Base-by-base conservation (phyloP, 2,797 vertebrate genomes). In the Cyprinella venusta region DNA sequence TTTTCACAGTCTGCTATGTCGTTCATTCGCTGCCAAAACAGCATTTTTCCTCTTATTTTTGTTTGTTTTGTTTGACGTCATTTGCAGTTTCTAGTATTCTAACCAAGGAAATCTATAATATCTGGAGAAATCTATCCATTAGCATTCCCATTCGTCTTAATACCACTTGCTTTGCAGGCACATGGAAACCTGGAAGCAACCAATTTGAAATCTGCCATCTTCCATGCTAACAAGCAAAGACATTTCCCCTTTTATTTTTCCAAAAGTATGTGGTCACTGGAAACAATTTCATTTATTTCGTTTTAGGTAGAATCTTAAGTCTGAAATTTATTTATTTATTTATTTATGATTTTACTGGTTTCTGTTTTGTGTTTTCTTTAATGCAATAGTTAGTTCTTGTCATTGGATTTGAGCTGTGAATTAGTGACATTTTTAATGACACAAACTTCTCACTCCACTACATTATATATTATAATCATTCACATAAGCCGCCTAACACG, bases 151-250 rank as follows among this genome's bases (percentile, higher is more conserved):
- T 78, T 78, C 12, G n/a, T 36, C 42, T 50, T 50, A 50, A 50
- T 78, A 26, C 19, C 61, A 52, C 45, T n/a, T 36, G 40, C 24
- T 78, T 65, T 61, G 76, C 76, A 65, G 38, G 26, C 16, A 0
- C 16, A 64, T 19, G 59, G 50, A 63, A 78, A 65, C 59, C 26
- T 42, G 24, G 18, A 64, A 24, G 18, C 26, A 26, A 36, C 42
- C 52, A 42, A 5, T 48, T 63, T 77, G 16, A 77, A 63, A 77
- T n/a, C n/a, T n/a, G n/a, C n/a, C n/a, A n/a, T n/a, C n/a, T n/a
- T n/a, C n/a, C n/a, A n/a, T 48, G 24, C 26, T n/a, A 38, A 8
- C 19, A 36, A 36, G 10, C 40, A 65, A 30, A 30, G 2, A 12
- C 19, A 42, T 36, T 4, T 33, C 10, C 26, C 42, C 26, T 50